Evolutionary conservation across 2,888 invertebrate species (phyloP).

Genomic region (Pycnomerus fuliginosus): DNA sequence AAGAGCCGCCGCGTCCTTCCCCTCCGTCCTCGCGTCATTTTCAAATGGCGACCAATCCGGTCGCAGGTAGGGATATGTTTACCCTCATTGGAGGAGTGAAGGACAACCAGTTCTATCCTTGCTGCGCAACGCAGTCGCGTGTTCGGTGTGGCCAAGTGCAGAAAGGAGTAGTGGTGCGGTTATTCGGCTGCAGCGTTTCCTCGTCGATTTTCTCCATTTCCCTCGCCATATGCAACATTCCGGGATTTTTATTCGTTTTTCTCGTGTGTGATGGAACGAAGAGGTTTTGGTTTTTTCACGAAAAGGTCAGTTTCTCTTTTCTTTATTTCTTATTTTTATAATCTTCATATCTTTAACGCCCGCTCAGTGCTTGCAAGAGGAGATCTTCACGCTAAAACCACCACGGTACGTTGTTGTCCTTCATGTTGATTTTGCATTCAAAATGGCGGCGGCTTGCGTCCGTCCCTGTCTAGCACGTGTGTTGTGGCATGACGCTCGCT

Average conservation of each 20-base stretch:
- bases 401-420: constrained; percentile 25
- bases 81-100: constrained; percentile 45
- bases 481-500: constrained; percentile 8
- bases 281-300: constrained; percentile 77
- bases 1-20: constrained; percentile 18
- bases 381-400: constrained; percentile 3
- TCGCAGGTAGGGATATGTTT: constrained; percentile 39
- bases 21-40: constrained; percentile 38
- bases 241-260: constrained; percentile 59
- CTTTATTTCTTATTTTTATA: constrained; percentile 9
- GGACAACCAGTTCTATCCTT: constrained; percentile 44
- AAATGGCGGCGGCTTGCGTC: constrained; percentile 30
- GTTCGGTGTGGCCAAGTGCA: constrained; percentile 11
- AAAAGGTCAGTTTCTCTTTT: constrained; percentile 70
- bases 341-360: constrained; percentile 5
- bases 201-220: constrained; percentile 44
- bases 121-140: constrained; percentile 36
- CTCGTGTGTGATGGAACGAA: constrained; percentile 72
- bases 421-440: constrained; percentile 32
- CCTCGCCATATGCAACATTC: constrained; percentile 33
- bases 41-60: constrained; percentile 44
- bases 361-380: constrained; percentile 8
- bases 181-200: neutral
- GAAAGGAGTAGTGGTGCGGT: constrained; percentile 8
- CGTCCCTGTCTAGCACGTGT: constrained; percentile 18